These are phyloP conservation scores for Pharmacophagus antenor DNA, from an alignment of 2,888 invertebrate species.

Conservation along the genomic window DNA sequence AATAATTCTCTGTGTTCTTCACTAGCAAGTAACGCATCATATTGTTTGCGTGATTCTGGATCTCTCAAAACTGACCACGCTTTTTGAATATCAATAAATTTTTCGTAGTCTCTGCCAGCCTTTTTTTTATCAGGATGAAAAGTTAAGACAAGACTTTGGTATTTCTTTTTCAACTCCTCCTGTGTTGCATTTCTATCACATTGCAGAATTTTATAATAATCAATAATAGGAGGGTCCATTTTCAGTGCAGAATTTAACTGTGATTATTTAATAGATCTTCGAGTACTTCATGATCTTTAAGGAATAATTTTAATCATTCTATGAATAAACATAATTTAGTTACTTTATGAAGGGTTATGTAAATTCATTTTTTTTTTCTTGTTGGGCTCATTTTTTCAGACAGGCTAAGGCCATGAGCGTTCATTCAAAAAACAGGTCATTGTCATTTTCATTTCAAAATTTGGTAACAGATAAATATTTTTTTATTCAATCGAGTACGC, in stretches of 20 bases:
- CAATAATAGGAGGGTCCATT: conserved; percentile 34
- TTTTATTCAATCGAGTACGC: background rate
- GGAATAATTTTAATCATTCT: too few species aligned
- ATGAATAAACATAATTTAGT: too few species aligned
- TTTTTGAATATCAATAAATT: conserved; percentile 77
- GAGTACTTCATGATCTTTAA: background rate
- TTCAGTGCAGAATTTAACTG: background rate
- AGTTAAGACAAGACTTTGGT: conserved; percentile 78
- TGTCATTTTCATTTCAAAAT: background rate
- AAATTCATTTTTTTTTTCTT: too few species aligned
- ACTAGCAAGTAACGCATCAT: conserved; percentile 83
- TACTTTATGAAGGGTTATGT: too few species aligned
- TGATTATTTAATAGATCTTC: background rate
- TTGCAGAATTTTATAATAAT: conserved; percentile 80
- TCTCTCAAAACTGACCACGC: conserved; percentile 87
- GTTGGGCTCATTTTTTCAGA: too few species aligned
- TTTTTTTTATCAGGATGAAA: conserved; percentile 83
- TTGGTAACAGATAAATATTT: background rate
- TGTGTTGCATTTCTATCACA: conserved; percentile 75
- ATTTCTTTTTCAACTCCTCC: conserved; percentile 82
- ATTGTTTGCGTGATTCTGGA: conserved; percentile 80
- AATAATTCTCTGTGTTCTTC: conserved; percentile 79
- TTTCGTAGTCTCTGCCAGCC: conserved; percentile 41
- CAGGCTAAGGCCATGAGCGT: too few species aligned
- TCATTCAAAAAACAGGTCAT: too few species aligned